Percentiles rank a stretch among this genome's conserved stretches.
Conservation (phyloP, 2,797 vertebrate genomes). For the Eupleurogrammus muticus region DNA sequence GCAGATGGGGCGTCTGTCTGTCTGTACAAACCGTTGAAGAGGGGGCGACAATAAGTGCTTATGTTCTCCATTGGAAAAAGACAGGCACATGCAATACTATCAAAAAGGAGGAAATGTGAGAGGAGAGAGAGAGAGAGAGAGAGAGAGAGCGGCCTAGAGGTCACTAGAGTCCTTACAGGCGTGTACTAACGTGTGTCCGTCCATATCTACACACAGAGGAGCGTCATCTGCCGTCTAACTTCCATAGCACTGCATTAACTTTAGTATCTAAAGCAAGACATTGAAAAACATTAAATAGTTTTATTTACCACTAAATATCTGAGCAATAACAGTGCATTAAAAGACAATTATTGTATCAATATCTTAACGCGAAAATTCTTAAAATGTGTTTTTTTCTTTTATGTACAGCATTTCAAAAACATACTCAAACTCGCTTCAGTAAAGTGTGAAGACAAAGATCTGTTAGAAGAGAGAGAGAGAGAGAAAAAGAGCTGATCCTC, state of each 20-base stretch:
- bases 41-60: slow-evolving; percentile 72
- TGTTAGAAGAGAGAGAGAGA: slow-evolving; percentile 27
- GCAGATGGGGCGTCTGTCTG: slow-evolving; percentile 54
- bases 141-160: slow-evolving; percentile 79
- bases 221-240: slow-evolving; percentile 78
- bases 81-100: slow-evolving; percentile 84
- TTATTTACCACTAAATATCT: slow-evolving; percentile 92
- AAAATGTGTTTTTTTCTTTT: slow-evolving; percentile 85
- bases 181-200: slow-evolving; percentile 48
- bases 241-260: slow-evolving; percentile 84
- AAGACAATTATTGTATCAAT: slow-evolving; percentile 88
- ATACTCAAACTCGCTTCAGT: slow-evolving; percentile 44
- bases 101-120: slow-evolving; percentile 80
- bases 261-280: slow-evolving; percentile 93
- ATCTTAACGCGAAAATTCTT: slow-evolving; percentile 85
- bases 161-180: slow-evolving; percentile 74
- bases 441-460: slow-evolving; percentile 54
- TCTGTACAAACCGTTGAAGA: slow-evolving; percentile 75
- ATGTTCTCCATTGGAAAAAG: slow-evolving; percentile 65
- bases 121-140: no score
- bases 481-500: slow-evolving; percentile 43
- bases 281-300: slow-evolving; percentile 89
- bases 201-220: slow-evolving; percentile 75
- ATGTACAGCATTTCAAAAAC: slow-evolving; percentile 86
- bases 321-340: slow-evolving; percentile 94